These are phyloP conservation scores for Amniataba percoides DNA, from an alignment of 2,797 vertebrate genomes.

Conservation along the genomic window DNA sequence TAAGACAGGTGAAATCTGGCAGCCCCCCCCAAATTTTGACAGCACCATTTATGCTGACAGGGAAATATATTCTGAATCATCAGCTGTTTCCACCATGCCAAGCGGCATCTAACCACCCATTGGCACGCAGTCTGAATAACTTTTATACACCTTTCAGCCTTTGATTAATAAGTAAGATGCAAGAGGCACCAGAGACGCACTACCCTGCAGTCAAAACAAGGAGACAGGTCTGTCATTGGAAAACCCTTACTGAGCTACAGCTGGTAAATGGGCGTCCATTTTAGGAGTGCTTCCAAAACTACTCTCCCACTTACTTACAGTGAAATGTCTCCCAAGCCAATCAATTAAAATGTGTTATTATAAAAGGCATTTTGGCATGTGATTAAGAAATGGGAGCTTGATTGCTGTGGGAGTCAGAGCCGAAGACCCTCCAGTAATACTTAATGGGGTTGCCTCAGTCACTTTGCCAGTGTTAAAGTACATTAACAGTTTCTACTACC, in stretches of 20 bases:
- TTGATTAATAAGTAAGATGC: constrained; percentile 72
- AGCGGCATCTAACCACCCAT: constrained; percentile 52
- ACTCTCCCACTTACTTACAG: constrained; percentile 51
- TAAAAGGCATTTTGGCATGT: constrained; percentile 83
- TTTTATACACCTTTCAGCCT: constrained; percentile 61
- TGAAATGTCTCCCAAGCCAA: constrained; percentile 81
- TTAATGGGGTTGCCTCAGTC: constrained; percentile 76
- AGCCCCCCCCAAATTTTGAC: constrained; percentile 53
- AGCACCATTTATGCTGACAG: constrained; percentile 71
- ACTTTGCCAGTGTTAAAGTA: constrained; percentile 65
- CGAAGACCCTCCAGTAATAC: constrained; percentile 67
- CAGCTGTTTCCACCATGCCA: constrained; percentile 68
- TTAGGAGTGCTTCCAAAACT: constrained; percentile 64
- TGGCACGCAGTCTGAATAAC: constrained; percentile 66
- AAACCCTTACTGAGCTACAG: constrained; percentile 42
- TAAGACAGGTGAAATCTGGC: constrained; percentile 55
- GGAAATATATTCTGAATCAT: constrained; percentile 75
- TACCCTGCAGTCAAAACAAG: constrained; percentile 61
- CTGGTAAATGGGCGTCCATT: constrained; percentile 59
- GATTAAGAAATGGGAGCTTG: constrained; percentile 83
- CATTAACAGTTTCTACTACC: constrained; percentile 71
- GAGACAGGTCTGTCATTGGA: constrained; percentile 60
- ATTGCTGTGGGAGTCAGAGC: constrained; percentile 83
- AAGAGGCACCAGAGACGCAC: constrained; percentile 31
- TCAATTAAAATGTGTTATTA: constrained; percentile 83